Conservation (phyloP, 2,113 vertebrate species). For the Bostrychus sinensis region DNA sequence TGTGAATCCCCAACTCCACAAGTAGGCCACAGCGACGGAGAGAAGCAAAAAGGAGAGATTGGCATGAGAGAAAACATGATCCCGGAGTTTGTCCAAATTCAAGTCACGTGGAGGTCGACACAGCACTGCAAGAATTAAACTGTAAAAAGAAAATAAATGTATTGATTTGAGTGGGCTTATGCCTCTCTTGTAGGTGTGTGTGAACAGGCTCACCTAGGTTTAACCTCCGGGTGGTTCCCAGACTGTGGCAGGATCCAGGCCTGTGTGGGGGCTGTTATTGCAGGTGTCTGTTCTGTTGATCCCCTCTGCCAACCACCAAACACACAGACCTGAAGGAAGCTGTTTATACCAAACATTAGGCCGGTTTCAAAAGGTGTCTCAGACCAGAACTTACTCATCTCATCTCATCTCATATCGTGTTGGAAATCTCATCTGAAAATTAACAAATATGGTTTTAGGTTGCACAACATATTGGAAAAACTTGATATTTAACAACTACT, state of each 20-base stretch:
- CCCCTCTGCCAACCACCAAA: conserved; percentile 32
- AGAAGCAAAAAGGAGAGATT: conserved; percentile 23
- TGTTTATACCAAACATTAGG: neutral
- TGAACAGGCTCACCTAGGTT: conserved; percentile 36
- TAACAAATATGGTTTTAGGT: no score
- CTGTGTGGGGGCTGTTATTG: conserved; percentile 81
- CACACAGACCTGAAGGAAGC: conserved; percentile 17
- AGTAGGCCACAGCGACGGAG: conserved; percentile 38
- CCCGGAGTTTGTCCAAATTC: conserved; percentile 11
- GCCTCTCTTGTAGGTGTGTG: conserved; percentile 4
- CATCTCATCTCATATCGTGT: no score
- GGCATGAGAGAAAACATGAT: conserved; percentile 18
- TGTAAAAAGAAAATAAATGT: conserved; percentile 18
- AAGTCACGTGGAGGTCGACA: neutral
- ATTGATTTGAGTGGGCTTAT: conserved; percentile 9
- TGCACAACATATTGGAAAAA: no score
- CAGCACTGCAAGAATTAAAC: conserved; percentile 16
- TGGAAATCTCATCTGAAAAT: no score
- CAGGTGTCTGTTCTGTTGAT: conserved; percentile 79
- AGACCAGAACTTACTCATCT: no score
- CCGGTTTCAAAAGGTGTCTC: neutral
- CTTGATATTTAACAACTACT: no score
- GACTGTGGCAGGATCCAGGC: conserved; percentile 32
- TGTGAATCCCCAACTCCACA: conserved; percentile 57
- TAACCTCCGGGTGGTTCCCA: conserved; percentile 31